Evolutionary conservation across 2,797 vertebrate species (phyloP).

Genomic region (Pangasius krempfi): DNA sequence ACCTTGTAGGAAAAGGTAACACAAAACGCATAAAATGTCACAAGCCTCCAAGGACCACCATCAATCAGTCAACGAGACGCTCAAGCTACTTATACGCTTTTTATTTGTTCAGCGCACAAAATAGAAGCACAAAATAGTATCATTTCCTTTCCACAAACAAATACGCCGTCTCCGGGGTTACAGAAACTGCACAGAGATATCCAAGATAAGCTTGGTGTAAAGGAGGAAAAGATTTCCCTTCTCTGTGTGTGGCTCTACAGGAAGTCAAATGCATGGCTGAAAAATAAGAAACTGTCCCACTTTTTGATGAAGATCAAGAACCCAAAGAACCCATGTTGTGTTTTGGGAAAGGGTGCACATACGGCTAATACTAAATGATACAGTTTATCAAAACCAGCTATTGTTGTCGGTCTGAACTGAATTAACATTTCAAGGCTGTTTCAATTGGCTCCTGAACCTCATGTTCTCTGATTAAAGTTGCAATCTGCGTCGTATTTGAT

Average conservation of each 20-base stretch:
- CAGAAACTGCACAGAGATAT: constrained; percentile 27
- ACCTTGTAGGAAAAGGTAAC: neutral
- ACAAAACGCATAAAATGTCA: constrained; percentile 32
- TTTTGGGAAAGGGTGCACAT: neutral
- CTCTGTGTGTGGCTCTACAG: neutral
- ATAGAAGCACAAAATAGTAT: constrained; percentile 1
- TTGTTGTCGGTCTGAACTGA: neutral
- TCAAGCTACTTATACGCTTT: neutral
- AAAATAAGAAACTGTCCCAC: neutral
- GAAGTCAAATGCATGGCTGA: neutral
- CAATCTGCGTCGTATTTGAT: constrained; percentile 28
- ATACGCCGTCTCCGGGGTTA: constrained; percentile 24
- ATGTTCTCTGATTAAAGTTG: constrained; percentile 23
- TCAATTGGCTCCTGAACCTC: neutral
- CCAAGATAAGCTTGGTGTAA: constrained; percentile 24
- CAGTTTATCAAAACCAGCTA: neutral
- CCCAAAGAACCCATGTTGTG: neutral
- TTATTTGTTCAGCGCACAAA: neutral
- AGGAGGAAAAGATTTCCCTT: constrained; percentile 5
- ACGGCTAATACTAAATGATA: neutral
- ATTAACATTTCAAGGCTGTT: constrained; percentile 9
- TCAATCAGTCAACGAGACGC: constrained; percentile 30
- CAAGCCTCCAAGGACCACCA: neutral
- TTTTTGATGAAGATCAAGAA: neutral
- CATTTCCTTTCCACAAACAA: constrained; percentile 40